Base-by-base conservation (phyloP, 1,140 invertebrate genomes). In the Epicauta chinensis region DNA sequence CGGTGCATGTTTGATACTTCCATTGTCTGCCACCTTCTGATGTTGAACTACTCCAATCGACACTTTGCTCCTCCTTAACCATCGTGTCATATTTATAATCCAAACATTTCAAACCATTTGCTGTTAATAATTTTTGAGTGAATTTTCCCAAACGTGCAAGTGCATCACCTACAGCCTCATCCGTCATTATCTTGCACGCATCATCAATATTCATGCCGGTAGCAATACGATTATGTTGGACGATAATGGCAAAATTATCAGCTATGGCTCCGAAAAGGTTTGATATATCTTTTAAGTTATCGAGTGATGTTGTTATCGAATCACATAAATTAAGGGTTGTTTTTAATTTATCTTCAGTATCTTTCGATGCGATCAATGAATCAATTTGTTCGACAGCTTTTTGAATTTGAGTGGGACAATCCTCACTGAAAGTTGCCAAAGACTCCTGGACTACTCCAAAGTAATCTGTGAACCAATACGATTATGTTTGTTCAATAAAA, bases 1-100 rank as follows among this genome's bases (percentile, higher is more conserved):
- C 93, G 12, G 87, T 91, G 68, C 93, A 97, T 0, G 92, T 95
- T 71, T 97, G 93, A 67, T 93, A 97, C n/a, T 79, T 86, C 93
- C 93, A 97, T 65, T 92, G 89, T 0, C 90, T 80, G 52, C 77
- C 82, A 67, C 83, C 84, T 71, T 83, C 77, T 2, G 76, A 69
- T 40, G 61, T 64, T 39, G 77, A 71, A 15, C 74, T 75, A n/a
- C 75, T 67, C 87, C 87, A 94, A 1, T 77, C 75, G n/a, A 74
- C 71, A 51, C 88, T 82, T 56, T 78, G 77, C 65, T 93, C 68
- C 39, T 83, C 77, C 3, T 80, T 67, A 9, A 96, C 80, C 81
- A 89, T 86, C 50, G 86, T 88, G 9, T 75, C 71, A 61, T 95
- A 96, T 43, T 79, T 84, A 65, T 84, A 90, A 72, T 95, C 89